Percentiles rank a stretch among this genome's conserved stretches.
Conservation (phyloP, 2,797 vertebrate genomes). For the Heteromormyrus szaboi region DNA sequence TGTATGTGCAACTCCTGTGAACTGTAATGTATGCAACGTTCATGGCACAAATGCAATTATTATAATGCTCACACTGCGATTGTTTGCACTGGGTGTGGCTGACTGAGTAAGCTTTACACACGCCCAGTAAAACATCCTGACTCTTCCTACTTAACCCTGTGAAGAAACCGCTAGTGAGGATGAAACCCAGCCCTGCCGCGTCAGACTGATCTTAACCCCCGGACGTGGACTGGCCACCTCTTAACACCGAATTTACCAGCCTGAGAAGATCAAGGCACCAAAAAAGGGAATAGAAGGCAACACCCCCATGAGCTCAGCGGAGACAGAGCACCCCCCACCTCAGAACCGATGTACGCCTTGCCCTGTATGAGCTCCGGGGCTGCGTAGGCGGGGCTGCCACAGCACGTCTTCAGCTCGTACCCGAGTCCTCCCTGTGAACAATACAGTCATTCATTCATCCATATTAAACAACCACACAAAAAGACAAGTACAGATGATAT, state of each 20-base stretch:
- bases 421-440: conserved; percentile 75
- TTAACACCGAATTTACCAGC: too few relatives aligned
- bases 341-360: conserved; percentile 88
- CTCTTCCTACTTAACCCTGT: background rate
- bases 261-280: background rate
- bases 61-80: background rate
- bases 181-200: background rate
- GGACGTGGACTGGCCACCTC: background rate
- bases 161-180: background rate
- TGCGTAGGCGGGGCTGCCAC: conserved; percentile 90
- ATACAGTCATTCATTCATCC: background rate
- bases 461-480: background rate
- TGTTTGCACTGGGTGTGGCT: background rate
- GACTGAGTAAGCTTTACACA: background rate
- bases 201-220: background rate
- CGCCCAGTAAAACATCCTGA: background rate
- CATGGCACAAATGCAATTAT: background rate
- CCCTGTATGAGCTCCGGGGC: conserved; percentile 93
- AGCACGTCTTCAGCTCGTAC: conserved; percentile 82
- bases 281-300: background rate
- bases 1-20: background rate
- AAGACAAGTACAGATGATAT: background rate
- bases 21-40: background rate
- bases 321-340: conserved; percentile 59
- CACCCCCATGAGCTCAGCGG: background rate